phyloP scores from a whole-genome alignment of 2,888 invertebrate species.

The Hybos culiciformis region DNA sequence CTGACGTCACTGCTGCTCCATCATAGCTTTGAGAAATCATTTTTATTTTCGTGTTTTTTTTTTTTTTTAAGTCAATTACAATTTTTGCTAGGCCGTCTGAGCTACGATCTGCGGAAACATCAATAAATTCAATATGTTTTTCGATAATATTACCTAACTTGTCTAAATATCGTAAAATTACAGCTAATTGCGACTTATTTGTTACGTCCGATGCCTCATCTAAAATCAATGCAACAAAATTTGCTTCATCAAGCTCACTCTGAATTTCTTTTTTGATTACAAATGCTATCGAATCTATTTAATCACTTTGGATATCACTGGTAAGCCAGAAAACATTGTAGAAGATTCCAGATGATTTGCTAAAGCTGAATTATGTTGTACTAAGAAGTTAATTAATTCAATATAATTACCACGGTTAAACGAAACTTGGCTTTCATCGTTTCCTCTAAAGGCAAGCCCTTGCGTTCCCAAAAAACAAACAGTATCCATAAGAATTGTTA shows the following conservation, averaged over 20 bases:
- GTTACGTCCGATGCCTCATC: constrained; percentile 14
- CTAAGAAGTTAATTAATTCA: constrained; percentile 14
- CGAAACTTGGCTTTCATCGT: constrained; percentile 13
- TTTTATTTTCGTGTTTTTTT: constrained; percentile 9
- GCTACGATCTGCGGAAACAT: constrained; percentile 16
- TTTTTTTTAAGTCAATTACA: constrained; percentile 2
- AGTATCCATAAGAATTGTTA: constrained; percentile 16
- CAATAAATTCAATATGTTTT: constrained; percentile 14
- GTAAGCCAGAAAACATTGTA: constrained; percentile 17
- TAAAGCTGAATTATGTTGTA: constrained; percentile 14
- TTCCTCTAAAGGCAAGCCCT: constrained; percentile 11
- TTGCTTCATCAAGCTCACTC: constrained; percentile 14
- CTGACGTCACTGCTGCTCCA: constrained; percentile 16
- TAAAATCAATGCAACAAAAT: constrained; percentile 18
- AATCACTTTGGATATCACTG: constrained; percentile 19
- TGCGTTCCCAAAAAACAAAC: constrained; percentile 11
- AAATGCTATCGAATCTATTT: constrained; percentile 14
- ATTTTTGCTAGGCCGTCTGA: constrained; percentile 5
- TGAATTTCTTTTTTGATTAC: constrained; percentile 15
- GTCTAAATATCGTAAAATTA: constrained; percentile 13
- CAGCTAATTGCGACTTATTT: constrained; percentile 15
- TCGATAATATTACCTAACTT: constrained; percentile 13
- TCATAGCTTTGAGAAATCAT: constrained; percentile 18
- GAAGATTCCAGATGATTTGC: constrained; percentile 16
- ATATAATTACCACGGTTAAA: constrained; percentile 16